A percentile compares a stretch with the other conserved stretches of the same genome.
These are phyloP conservation scores for Rhinoderma darwinii DNA, from an alignment of 2,113 vertebrate genomes.

Conservation along the genomic window DNA sequence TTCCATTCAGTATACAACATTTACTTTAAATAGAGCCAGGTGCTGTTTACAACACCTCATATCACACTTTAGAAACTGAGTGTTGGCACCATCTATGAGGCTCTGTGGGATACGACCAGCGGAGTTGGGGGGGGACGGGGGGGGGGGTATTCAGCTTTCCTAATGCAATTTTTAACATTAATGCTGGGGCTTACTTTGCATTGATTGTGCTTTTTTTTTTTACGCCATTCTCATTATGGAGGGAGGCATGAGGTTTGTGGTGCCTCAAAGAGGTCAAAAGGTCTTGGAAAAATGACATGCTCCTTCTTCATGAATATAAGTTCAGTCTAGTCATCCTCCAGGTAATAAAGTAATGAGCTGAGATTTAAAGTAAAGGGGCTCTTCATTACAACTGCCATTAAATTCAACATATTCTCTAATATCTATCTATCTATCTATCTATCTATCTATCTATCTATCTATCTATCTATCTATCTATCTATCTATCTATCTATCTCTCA, in stretches of 20 bases:
- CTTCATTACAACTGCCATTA: no score
- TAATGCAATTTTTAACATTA: not conserved
- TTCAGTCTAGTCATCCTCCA: not conserved
- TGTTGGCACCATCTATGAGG: constrained; percentile 47
- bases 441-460: no score
- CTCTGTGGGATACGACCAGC: constrained; percentile 34
- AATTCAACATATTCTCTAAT: not conserved
- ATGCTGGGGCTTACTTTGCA: not conserved
- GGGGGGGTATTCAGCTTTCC: not conserved
- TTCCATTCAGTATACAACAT: constrained; percentile 70
- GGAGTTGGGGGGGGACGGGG: not conserved
- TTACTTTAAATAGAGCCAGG: constrained; percentile 71
- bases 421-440: no score
- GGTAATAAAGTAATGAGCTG: not conserved
- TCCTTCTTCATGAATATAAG: not conserved
- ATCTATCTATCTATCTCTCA: no score
- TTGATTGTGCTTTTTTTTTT: not conserved
- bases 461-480: no score
- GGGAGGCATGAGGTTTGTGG: not conserved
- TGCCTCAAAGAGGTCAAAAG: not conserved
- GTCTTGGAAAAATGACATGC: no score
- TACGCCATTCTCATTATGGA: not conserved
- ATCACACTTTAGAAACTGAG: constrained; percentile 44
- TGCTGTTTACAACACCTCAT: constrained; percentile 64
- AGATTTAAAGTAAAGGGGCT: no score